Evolutionary conservation across 2,113 vertebrate genomes (phyloP).

Genomic region (Laterallus jamaicensis): DNA sequence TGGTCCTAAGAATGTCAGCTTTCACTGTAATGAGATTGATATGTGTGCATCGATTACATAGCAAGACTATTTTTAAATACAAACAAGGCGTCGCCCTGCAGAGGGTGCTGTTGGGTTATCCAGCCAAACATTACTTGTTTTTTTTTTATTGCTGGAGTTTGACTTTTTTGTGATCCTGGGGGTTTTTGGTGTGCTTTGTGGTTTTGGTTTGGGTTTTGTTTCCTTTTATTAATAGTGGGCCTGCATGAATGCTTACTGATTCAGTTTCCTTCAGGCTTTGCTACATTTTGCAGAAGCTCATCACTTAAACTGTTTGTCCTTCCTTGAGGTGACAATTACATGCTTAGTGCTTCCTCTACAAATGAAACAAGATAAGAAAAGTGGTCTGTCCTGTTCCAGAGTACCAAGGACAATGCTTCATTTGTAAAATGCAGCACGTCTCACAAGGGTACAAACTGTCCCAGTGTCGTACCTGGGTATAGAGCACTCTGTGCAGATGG

Average conservation of each 20-base stretch:
- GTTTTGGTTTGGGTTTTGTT: neutral
- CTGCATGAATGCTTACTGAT: neutral
- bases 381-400: neutral
- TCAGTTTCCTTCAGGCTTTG: neutral
- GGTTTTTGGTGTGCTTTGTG: neutral
- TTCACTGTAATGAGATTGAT: neutral
- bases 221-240: neutral
- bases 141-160: neutral
- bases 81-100: neutral
- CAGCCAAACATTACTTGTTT: neutral
- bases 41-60: neutral
- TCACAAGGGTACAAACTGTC: neutral
- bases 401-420: neutral
- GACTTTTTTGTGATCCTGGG: neutral
- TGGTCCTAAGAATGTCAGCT: neutral
- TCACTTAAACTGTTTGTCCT: neutral
- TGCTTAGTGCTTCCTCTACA: neutral
- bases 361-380: neutral
- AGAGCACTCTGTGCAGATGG: neutral
- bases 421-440: slow-evolving; percentile 9
- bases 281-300: neutral
- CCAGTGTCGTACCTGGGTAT: neutral
- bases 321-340: neutral
- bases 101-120: slow-evolving; percentile 35
- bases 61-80: neutral